Evolutionary conservation across 2,113 vertebrate species (phyloP).

Genomic region (Barbus barbus): DNA sequence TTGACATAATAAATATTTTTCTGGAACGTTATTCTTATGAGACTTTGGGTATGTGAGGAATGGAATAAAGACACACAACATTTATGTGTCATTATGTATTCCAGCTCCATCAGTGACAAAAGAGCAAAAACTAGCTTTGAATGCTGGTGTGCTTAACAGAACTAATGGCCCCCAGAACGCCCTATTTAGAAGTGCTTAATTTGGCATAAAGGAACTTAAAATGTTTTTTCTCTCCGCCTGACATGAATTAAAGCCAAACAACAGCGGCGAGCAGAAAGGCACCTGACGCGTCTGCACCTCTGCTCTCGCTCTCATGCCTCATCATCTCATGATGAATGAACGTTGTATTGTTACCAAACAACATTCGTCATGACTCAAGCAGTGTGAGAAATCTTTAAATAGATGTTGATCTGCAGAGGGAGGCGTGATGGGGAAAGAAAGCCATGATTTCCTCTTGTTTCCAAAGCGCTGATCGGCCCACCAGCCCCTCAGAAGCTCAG

Average conservation of each 20-base stretch:
- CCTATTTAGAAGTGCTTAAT: constrained; percentile 58
- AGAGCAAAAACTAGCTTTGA: constrained; percentile 39
- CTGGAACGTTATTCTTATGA: not conserved
- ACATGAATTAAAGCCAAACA: constrained; percentile 66
- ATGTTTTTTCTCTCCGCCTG: constrained; percentile 51
- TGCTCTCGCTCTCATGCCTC: constrained; percentile 64
- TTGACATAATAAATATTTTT: constrained; percentile 26
- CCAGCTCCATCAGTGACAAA: constrained; percentile 50
- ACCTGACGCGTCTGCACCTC: constrained; percentile 50
- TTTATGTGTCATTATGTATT: constrained; percentile 43
- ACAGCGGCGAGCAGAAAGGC: constrained; percentile 60
- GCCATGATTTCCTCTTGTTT: constrained; percentile 58
- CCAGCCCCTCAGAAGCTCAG: constrained; percentile 33
- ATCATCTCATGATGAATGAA: constrained; percentile 64
- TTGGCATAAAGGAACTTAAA: constrained; percentile 50
- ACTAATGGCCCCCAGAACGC: constrained; percentile 55
- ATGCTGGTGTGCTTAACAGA: constrained; percentile 45
- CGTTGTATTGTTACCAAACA: constrained; percentile 60
- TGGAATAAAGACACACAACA: constrained; percentile 26
- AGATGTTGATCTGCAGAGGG: constrained; percentile 50
- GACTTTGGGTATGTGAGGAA: constrained; percentile 18
- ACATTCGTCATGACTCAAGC: constrained; percentile 62
- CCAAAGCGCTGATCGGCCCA: constrained; percentile 41
- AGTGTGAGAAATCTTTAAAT: constrained; percentile 57
- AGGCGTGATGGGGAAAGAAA: constrained; percentile 35